phyloP scores from a whole-genome alignment of 2,888 invertebrate genomes.

The Teleogryllus oceanicus region DNA sequence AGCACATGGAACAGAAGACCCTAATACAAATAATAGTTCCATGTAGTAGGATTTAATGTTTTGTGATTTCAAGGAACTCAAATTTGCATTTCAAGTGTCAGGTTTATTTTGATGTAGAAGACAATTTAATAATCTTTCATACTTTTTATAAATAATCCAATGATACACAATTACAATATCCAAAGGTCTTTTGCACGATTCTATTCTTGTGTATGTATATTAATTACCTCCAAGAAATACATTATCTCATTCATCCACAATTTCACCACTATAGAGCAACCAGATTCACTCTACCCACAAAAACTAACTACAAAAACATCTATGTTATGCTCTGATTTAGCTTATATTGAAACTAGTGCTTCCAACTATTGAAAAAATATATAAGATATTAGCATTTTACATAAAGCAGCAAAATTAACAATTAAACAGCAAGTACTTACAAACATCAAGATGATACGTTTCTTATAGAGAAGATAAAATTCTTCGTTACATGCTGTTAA shows the following conservation, averaged over 20 bases:
- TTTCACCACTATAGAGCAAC: slow-evolving; percentile 3
- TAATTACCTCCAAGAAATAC: slow-evolving; percentile 1
- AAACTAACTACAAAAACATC: background rate
- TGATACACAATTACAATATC: slow-evolving; percentile 11
- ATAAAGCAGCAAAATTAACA: slow-evolving; percentile 18
- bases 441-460: background rate
- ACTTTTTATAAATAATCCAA: slow-evolving; percentile 1
- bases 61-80: background rate
- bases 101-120: background rate
- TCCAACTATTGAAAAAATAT: slow-evolving; percentile 18
- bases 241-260: slow-evolving; percentile 10
- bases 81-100: background rate
- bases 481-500: slow-evolving; percentile 10
- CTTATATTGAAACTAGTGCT: background rate
- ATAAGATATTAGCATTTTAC: slow-evolving; percentile 18
- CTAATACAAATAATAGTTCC: too few species aligned
- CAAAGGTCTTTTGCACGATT: background rate
- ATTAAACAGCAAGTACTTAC: slow-evolving; percentile 11
- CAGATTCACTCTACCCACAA: slow-evolving; percentile 1
- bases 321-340: slow-evolving; percentile 11
- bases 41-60: too few species aligned
- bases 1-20: too few species aligned
- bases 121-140: slow-evolving; percentile 11
- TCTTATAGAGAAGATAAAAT: slow-evolving; percentile 1
- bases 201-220: slow-evolving; percentile 1